Evolutionary conservation across 2,888 invertebrate species (phyloP), one percentile per base, ranked within the genome.

Genomic region (Diogma glabrata): DNA sequence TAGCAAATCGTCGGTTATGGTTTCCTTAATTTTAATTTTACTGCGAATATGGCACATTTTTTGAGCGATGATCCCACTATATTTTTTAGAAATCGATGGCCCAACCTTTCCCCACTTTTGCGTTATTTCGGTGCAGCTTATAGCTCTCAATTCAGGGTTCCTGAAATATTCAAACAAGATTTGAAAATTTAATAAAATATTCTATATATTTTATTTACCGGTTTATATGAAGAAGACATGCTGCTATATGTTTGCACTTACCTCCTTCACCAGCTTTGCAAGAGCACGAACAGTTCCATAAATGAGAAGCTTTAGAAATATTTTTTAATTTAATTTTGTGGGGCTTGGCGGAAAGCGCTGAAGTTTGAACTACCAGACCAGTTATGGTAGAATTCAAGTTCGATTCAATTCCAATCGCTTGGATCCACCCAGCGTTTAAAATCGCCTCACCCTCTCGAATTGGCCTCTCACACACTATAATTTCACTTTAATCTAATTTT

Each of bases 381-480:
- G n/a, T n/a, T n/a, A n/a, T n/a, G n/a, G n/a, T n/a, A n/a, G n/a
- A n/a, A n/a, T n/a, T n/a, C n/a, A n/a, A n/a, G n/a, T n/a, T n/a
- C n/a, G n/a, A n/a, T n/a, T n/a, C n/a, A 45, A 45, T 45, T 45
- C 23, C 45, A 45, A 45, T 45, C 22, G 20, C 14, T 22, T 45
- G 23, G 10, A 45, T 17, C 45, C 23, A 45, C 22, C 45, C 45
- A 45, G 45, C 22, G 22, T 45, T 23, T 22, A 45, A 20, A 45
- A 45, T 45, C 22, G 20, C 22, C 22, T 45, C 45, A 8, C 45
- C 45, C 20, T 23, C 20, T n/a, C 23, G 45, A 45, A 45, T 45
- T 7, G 45, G 12, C 23, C 45, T 20, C 22, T 45, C 19, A 19
- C 38, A 38, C 19, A 16, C 38, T 38, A n/a, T n/a, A n/a, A n/a